These are phyloP conservation scores for Enoplolaimus lenunculus DNA, from an alignment of 2,888 invertebrate genomes.

Conservation along the genomic window DNA sequence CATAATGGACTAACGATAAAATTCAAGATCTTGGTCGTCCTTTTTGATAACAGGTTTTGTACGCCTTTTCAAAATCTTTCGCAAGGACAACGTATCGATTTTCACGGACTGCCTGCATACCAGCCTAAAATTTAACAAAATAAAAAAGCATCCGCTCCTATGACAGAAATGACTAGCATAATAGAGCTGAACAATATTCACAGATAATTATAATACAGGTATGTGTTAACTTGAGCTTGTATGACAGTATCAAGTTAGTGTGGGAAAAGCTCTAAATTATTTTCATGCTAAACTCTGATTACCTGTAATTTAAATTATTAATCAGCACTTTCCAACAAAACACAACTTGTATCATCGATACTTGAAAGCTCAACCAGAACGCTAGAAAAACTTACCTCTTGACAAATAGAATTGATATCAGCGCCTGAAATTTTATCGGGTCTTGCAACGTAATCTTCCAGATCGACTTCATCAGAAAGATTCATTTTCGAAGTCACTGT, in stretches of 20 bases:
- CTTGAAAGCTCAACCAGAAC: background rate
- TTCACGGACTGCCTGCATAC: constrained; percentile 98
- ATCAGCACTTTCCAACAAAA: background rate
- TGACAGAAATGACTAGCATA: too few species aligned
- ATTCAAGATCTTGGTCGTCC: constrained; percentile 96
- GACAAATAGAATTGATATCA: constrained; percentile 98
- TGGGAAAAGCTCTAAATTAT: too few species aligned
- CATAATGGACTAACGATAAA: too few species aligned
- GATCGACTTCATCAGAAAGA: constrained; percentile 89
- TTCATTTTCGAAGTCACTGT: constrained; percentile 96
- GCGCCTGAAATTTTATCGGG: constrained; percentile 98
- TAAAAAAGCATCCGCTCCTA: too few species aligned
- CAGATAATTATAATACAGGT: too few species aligned
- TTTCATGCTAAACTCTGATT: too few species aligned
- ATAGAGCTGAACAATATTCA: too few species aligned
- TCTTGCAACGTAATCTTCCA: constrained; percentile 95
- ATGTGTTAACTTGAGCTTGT: too few species aligned
- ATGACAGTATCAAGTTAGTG: too few species aligned
- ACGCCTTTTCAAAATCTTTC: constrained; percentile 98
- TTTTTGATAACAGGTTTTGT: constrained; percentile 99
- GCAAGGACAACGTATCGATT: constrained; percentile 96
- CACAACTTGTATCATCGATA: background rate
- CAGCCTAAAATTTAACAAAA: constrained; percentile 55
- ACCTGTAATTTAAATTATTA: background rate
- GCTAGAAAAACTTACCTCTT: constrained; percentile 56